Percentiles rank a stretch among this genome's conserved stretches.
phyloP scores from a whole-genome alignment of 2,113 vertebrate genomes.

The Anthoscopus minutus region DNA sequence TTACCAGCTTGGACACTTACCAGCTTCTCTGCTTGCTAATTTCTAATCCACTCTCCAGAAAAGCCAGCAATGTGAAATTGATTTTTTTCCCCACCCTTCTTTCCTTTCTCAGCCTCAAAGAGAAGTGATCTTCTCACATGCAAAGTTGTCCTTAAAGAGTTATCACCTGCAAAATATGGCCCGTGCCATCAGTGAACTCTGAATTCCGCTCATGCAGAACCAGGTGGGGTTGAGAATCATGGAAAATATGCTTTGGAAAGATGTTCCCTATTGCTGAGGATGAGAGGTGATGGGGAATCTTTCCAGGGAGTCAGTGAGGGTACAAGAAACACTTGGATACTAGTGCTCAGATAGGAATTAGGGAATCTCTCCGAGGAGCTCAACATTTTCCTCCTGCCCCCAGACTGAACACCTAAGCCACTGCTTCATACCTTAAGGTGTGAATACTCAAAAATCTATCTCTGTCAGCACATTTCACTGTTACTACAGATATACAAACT shows the following conservation, averaged over 20 bases:
- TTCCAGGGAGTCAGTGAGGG: background rate
- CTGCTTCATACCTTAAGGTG: background rate
- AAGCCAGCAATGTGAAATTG: background rate
- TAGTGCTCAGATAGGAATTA: background rate
- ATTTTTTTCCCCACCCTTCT: accelerated
- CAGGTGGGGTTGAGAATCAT: background rate
- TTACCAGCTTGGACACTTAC: background rate
- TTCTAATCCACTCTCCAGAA: background rate
- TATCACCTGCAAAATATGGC: background rate
- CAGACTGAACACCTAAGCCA: background rate
- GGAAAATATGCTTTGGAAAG: background rate
- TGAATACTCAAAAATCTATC: background rate
- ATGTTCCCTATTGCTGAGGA: background rate
- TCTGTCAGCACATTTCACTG: background rate
- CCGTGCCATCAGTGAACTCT: background rate
- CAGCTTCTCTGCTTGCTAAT: background rate
- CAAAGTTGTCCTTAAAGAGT: background rate
- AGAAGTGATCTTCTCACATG: background rate
- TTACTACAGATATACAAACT: background rate
- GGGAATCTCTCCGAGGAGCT: background rate
- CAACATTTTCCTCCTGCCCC: background rate
- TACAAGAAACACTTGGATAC: background rate
- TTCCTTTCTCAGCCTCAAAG: background rate
- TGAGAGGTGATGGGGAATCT: background rate
- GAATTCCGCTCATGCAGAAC: background rate